phyloP scores from a whole-genome alignment of 1,140 invertebrate species.

The Stratiolaelaps scimitus region DNA sequence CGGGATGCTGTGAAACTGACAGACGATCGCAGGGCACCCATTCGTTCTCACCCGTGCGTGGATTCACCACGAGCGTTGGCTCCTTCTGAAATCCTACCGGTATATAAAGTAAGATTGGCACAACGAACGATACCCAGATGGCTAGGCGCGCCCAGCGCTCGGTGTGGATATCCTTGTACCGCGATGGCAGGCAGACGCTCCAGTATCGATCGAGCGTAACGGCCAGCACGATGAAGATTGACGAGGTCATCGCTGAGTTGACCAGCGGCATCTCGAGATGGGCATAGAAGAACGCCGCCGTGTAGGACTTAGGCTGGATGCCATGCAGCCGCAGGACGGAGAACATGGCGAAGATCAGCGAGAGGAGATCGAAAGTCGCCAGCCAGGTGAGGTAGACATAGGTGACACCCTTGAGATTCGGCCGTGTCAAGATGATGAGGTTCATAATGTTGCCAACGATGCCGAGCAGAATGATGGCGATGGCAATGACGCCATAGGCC shows the following conservation, averaged over 20 bases:
- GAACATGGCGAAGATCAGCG: constrained; percentile 56
- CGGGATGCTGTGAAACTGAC: constrained; percentile 33
- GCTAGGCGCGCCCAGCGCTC: constrained; percentile 37
- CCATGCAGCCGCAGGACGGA: constrained; percentile 52
- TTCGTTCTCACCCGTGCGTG: constrained; percentile 3
- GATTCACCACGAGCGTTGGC: constrained; percentile 15
- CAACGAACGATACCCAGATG: constrained; percentile 38
- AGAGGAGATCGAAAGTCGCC: constrained; percentile 49
- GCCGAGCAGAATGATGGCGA: constrained; percentile 54
- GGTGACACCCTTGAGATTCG: constrained; percentile 59
- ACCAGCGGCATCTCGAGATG: constrained; percentile 58
- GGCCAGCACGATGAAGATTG: constrained; percentile 43
- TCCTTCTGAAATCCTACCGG: constrained; percentile 39
- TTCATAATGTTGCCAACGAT: constrained; percentile 61
- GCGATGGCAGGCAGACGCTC: constrained; percentile 41
- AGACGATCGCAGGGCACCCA: constrained; percentile 35
- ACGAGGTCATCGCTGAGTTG: constrained; percentile 53
- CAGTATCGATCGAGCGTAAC: constrained; percentile 43
- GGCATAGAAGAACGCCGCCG: constrained; percentile 53
- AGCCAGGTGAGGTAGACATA: constrained; percentile 61
- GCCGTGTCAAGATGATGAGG: constrained; percentile 55
- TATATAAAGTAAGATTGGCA: constrained; percentile 39
- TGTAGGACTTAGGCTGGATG: constrained; percentile 50
- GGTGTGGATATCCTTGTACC: constrained; percentile 41
- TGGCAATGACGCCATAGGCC: constrained; percentile 55